Percentiles rank a stretch among this genome's conserved stretches.
Evolutionary conservation across 1,140 invertebrate species (phyloP).

Genomic region (Hyphantria cunea): DNA sequence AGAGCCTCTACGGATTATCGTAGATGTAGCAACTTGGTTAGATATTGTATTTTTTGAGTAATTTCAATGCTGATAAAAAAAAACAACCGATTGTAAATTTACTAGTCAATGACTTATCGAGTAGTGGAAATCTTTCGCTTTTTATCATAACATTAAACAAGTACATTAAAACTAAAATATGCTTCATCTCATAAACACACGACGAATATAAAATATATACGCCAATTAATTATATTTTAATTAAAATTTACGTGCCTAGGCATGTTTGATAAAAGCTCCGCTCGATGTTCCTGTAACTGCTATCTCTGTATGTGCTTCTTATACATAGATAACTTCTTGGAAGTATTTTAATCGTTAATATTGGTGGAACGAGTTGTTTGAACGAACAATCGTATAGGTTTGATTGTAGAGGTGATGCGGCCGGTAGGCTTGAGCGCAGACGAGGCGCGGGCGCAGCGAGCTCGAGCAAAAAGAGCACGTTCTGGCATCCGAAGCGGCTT

Average conservation of each 20-base stretch:
- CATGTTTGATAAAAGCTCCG: no score
- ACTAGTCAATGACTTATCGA: no score
- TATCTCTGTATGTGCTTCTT: neutral
- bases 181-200: no score
- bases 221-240: no score
- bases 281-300: neutral
- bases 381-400: constrained; percentile 25
- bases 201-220: no score
- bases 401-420: constrained; percentile 11
- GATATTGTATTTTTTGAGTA: constrained; percentile 11
- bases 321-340: neutral
- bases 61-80: constrained; percentile 12
- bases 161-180: no score
- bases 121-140: no score
- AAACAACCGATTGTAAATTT: constrained; percentile 6
- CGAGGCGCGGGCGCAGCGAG: constrained; percentile 14
- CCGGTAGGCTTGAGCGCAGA: constrained; percentile 1
- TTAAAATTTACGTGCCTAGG: no score
- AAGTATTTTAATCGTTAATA: neutral
- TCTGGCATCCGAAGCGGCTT: constrained; percentile 54
- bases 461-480: constrained; percentile 59
- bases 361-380: neutral
- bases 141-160: no score
- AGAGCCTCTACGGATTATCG: constrained; percentile 62
- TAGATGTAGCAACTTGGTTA: constrained; percentile 40